Base-by-base conservation (phyloP, 2,888 invertebrate species). In the Sialis fuliginosa region DNA sequence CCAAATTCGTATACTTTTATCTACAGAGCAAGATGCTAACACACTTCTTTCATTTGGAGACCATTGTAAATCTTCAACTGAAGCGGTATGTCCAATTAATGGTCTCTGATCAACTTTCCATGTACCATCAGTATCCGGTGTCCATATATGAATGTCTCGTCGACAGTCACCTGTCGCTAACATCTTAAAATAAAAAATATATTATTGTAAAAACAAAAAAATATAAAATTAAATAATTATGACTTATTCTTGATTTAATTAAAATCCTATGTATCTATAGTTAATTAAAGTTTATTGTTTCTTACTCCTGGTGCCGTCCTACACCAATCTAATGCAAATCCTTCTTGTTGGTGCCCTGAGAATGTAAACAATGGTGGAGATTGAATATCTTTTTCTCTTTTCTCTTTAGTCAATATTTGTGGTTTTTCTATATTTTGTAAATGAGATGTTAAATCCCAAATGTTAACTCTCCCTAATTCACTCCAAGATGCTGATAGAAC, bases 11-110 rank as follows among this genome's bases (percentile, higher is more conserved):
- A 99, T 86, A 51, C 83, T 81, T 68, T 79, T 85, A 60, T 91
- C 91, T 3, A 88, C 82, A 30, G 90, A 90, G 66, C 89, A 90
- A 7, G 90, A 83, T 35, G 90, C 89, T 45, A 91, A 66, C 1
- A 93, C 93, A 67, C 85, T 77, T 54, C 73, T 71, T 69, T 98
- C 98, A 67, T 82, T 93, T 2, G 96, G 96, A 49, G 96, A 96
- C 98, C 98, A 98, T 60, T 97, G 96, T 51, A 99, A 71, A 64
- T 99, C 98, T 71, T 98, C 98, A 8, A 99, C 90, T 32, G 96
- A 96, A 43, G 75, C 79, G 13, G 81, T 81, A 62, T 99, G 98
- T 0, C 89, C 93, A 44, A 78, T 69, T 48, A 88, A 74, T 0
- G 97, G 88, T 44, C 86, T 72, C 62, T 91, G 89, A 64, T 95